A percentile compares a stretch with the other conserved stretches of the same genome.
These are phyloP conservation scores for Polymixis flavicincta DNA, from an alignment of 2,888 invertebrate species.

Conservation along the genomic window DNA sequence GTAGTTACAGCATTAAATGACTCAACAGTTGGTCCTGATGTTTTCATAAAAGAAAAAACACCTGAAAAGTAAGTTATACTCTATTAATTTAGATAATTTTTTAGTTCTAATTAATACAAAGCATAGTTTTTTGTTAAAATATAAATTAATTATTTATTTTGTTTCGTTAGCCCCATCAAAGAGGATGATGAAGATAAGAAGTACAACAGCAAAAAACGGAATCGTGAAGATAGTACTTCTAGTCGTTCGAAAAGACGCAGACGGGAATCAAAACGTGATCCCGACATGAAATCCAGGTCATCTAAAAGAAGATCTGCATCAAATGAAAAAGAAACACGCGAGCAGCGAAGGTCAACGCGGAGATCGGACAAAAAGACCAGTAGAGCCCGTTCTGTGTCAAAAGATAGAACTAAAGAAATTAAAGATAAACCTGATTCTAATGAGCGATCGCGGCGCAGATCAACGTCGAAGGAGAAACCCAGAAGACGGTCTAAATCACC, in stretches of 20 bases:
- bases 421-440: conserved; percentile 79
- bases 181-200: conserved; percentile 50
- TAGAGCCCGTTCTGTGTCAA: conserved; percentile 76
- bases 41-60: conserved; percentile 59
- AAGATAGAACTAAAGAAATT: conserved; percentile 77
- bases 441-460: conserved; percentile 77
- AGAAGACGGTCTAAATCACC: conserved; percentile 79
- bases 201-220: conserved; percentile 71
- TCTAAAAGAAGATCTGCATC: conserved; percentile 79
- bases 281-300: conserved; percentile 80
- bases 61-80: conserved; percentile 72
- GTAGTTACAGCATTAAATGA: conserved; percentile 92
- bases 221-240: conserved; percentile 71
- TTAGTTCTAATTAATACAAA: neutral
- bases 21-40: conserved; percentile 81
- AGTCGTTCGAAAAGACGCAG: conserved; percentile 77
- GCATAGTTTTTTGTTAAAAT: conserved; percentile 1
- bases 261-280: conserved; percentile 80
- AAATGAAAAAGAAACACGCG: conserved; percentile 75
- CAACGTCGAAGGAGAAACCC: conserved; percentile 78
- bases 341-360: conserved; percentile 76
- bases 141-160: conserved; percentile 7
- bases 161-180: conserved; percentile 64
- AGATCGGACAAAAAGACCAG: conserved; percentile 77
- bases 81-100: neutral